Base-by-base conservation (phyloP, 2,888 invertebrate genomes). In the Sepioteuthis lessoniana region DNA sequence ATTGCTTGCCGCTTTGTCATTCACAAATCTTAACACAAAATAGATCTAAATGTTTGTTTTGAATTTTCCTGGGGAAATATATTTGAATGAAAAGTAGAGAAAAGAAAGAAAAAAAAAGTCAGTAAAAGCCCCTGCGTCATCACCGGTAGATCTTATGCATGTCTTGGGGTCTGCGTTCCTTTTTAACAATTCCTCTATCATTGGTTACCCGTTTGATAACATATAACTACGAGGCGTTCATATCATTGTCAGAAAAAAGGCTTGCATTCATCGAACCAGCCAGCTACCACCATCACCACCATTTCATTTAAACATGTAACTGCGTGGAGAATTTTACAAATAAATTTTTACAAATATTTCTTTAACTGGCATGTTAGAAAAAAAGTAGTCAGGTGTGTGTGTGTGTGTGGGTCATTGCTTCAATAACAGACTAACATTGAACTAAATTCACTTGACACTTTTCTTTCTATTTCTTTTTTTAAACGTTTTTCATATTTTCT, bases 51-150 rank as follows among this genome's bases (percentile, higher is more conserved):
- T 76, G 76, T 76, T 76, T 76, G 76, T 76, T 76, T 76, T 13
- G 76, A 76, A 76, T 76, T n/a, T 76, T 76, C 76, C 76, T 76
- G n/a, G 76, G 76, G 76, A 76, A 76, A 76, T 76, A n/a, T 16
- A 76, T 76, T 76, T 76, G 16, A 13, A n/a, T 76, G 76, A 10
- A 76, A 55, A 55, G 25, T 55, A 55, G 5, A 28, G 55, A 21
- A 28, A 55, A 55, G 21, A 55, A 55, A 55, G 3, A 28, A 55
- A 76, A 76, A 76, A 76, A 76, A n/a, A n/a, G 76, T 13, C n/a
- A n/a, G 13, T n/a, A 35, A 76, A 76, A n/a, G 2, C 76, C 76
- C 76, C n/a, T 76, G 35, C 76, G 16, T 76, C 76, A 76, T 76
- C 76, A 76, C 76, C 35, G n/a, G 76, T 76, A n/a, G 76, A 76